phyloP scores from a whole-genome alignment of 2,113 vertebrate species.

The Gadus chalcogrammus region DNA sequence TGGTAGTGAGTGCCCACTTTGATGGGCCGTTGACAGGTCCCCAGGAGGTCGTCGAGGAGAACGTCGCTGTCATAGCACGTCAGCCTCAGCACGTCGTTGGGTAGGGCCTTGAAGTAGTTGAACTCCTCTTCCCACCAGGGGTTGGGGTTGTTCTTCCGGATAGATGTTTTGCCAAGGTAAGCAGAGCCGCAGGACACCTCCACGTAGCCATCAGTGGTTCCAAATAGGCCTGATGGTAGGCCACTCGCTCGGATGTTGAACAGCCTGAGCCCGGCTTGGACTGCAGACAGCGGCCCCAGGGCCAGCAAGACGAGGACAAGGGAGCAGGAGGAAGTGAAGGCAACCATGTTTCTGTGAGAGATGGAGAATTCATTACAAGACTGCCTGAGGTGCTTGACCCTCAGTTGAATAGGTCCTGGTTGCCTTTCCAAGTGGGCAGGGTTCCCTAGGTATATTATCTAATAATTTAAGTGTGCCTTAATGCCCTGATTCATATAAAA shows the following conservation, averaged over 20 bases:
- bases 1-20: constrained; percentile 24
- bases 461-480: too few relatives aligned
- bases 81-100: constrained; percentile 26
- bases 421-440: too few relatives aligned
- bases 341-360: too few relatives aligned
- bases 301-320: constrained; percentile 17
- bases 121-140: constrained; percentile 55
- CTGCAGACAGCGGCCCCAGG: constrained; percentile 7
- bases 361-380: too few relatives aligned
- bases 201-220: constrained; percentile 37
- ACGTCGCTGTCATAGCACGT: constrained; percentile 31
- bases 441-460: too few relatives aligned
- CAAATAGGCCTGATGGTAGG: constrained; percentile 22
- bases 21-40: constrained; percentile 31
- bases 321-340: neutral
- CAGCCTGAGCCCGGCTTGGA: constrained; percentile 23
- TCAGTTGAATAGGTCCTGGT: too few relatives aligned
- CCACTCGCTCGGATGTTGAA: constrained; percentile 32
- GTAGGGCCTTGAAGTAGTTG: constrained; percentile 9
- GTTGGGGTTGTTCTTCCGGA: constrained; percentile 13
- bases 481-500: too few relatives aligned
- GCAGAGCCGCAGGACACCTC: constrained; percentile 31
- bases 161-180: constrained; percentile 17
- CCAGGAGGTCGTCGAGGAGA: constrained; percentile 17
- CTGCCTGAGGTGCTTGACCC: too few relatives aligned